Evolutionary conservation across 2,888 invertebrate species (phyloP).

Genomic region (Hydraecia micacea): DNA sequence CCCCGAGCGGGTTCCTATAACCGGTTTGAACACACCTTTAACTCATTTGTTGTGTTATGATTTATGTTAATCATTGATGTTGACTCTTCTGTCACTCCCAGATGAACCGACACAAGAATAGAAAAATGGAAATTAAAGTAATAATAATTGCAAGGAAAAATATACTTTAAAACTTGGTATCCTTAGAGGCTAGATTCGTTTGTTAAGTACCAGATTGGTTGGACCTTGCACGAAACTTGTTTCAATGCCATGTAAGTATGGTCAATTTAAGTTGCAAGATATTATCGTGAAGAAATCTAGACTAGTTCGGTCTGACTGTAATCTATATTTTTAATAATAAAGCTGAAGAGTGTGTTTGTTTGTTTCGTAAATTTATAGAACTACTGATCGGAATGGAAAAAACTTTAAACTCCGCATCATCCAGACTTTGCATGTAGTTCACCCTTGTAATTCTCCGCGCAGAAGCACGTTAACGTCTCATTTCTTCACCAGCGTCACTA

Average conservation of each 20-base stretch:
- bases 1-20: conserved; percentile 71
- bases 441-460: no score
- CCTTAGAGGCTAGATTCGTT: not conserved
- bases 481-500: no score
- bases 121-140: not conserved
- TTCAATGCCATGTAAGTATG: conserved; percentile 2
- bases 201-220: not conserved
- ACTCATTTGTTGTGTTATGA: conserved; percentile 74
- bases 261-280: not conserved
- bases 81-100: conserved; percentile 37
- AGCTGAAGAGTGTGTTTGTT: no score
- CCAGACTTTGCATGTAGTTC: no score
- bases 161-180: not conserved
- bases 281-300: not conserved
- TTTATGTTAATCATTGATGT: conserved; percentile 72
- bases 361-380: no score
- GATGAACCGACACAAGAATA: conserved; percentile 13
- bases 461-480: no score
- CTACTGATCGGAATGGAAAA: no score
- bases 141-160: not conserved
- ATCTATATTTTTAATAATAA: not conserved
- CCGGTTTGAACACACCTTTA: conserved; percentile 73
- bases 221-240: not conserved
- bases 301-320: not conserved
- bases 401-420: no score